phyloP scores from a whole-genome alignment of 2,797 vertebrate genomes.

The Pseudochromis fuscus region DNA sequence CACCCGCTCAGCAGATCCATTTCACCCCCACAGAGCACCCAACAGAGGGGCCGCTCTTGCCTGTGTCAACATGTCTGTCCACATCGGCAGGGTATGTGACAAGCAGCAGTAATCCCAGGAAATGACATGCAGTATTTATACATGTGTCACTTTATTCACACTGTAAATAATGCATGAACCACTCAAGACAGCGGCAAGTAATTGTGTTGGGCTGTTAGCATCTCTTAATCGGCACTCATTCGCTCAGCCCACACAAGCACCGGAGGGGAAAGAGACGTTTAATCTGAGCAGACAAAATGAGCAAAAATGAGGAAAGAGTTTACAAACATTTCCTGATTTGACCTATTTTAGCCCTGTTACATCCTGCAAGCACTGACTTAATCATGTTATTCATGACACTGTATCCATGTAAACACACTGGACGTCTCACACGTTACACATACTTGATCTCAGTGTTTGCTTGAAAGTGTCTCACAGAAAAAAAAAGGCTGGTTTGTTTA shows the following conservation, averaged over 20 bases:
- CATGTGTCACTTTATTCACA: conserved; percentile 28
- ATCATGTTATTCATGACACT: not conserved
- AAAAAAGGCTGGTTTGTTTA: not conserved
- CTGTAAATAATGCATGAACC: conserved; percentile 41
- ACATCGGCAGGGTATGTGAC: conserved; percentile 6
- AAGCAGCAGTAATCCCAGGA: conserved; percentile 29
- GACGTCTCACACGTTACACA: not conserved
- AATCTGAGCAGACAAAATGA: conserved; percentile 4
- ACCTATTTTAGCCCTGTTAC: not conserved
- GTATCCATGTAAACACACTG: not conserved
- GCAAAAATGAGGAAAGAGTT: conserved; percentile 24
- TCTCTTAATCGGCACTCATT: conserved; percentile 57
- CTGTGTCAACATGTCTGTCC: conserved; percentile 50
- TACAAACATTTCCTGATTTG: not conserved
- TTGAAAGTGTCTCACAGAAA: not conserved
- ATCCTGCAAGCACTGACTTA: not conserved
- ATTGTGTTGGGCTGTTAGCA: conserved; percentile 37
- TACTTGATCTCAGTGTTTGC: not conserved
- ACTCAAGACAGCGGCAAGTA: conserved; percentile 13
- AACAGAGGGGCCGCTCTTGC: conserved; percentile 8
- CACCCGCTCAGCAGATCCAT: conserved; percentile 43
- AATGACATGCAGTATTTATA: conserved; percentile 40
- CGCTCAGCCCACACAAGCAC: conserved; percentile 11
- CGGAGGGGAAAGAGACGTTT: not conserved
- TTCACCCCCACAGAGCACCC: conserved; percentile 51